Evolutionary conservation across 2,113 vertebrate genomes (phyloP).

Genomic region (Chlamydotis undulata): DNA sequence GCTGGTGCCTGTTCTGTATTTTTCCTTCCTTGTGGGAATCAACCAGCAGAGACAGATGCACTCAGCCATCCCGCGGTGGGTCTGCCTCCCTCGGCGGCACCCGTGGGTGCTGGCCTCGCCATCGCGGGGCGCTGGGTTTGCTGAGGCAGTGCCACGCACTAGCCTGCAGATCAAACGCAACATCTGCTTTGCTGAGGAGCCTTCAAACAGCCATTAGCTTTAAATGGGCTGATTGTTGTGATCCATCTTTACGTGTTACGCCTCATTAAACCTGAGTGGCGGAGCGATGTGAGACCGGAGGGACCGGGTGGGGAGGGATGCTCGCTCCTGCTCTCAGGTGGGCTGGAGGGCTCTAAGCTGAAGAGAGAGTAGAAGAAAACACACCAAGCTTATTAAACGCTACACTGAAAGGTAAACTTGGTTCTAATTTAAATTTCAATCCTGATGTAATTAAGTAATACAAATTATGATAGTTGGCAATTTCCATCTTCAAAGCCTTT

Average conservation of each 20-base stretch:
- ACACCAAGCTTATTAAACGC: neutral
- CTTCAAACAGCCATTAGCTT: neutral
- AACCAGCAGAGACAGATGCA: neutral
- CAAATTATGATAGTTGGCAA: neutral
- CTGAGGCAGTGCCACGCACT: neutral
- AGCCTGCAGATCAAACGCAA: neutral
- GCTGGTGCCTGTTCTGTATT: neutral
- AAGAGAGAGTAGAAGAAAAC: neutral
- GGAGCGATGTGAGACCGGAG: rapidly evolving
- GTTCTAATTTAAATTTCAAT: neutral
- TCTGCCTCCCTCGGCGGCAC: neutral
- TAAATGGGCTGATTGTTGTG: neutral
- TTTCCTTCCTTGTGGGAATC: neutral
- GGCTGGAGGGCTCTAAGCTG: neutral
- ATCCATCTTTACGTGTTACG: neutral
- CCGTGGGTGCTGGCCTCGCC: rapidly evolving
- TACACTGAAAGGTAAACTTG: neutral
- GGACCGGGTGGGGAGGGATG: neutral
- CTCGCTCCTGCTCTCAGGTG: neutral
- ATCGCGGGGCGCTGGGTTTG: rapidly evolving
- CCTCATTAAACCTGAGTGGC: neutral
- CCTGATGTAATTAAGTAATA: neutral
- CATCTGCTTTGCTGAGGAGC: neutral
- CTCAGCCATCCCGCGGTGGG: neutral
- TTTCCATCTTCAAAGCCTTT: neutral